Evolutionary conservation across 2,888 invertebrate species (phyloP).

Genomic region (Thelaira solivaga): DNA sequence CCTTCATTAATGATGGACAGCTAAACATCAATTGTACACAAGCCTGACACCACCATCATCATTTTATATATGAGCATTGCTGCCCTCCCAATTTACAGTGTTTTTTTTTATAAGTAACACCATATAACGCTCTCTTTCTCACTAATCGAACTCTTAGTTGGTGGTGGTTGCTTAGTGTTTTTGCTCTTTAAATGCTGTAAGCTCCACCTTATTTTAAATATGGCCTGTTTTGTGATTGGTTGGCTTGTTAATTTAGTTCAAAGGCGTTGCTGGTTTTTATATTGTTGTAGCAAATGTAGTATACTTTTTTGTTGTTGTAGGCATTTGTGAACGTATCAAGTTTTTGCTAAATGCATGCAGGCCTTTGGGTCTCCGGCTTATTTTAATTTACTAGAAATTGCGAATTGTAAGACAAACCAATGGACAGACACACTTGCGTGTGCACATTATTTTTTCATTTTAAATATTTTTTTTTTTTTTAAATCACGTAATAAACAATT

Average conservation of each 20-base stretch:
- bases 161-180: not conserved
- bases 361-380: conserved; percentile 21
- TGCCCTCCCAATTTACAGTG: conserved; percentile 20
- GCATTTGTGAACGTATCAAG: conserved; percentile 42
- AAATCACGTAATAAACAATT: conserved; percentile 15
- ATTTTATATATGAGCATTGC: conserved; percentile 21
- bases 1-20: conserved; percentile 58
- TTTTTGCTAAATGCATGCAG: conserved; percentile 32
- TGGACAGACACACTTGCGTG: conserved; percentile 37
- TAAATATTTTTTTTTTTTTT: not conserved
- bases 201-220: conserved; percentile 72
- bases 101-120: too few relatives aligned
- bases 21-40: conserved; percentile 53
- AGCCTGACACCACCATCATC: conserved; percentile 44
- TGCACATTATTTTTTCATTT: conserved; percentile 19
- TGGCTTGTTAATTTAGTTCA: conserved; percentile 15
- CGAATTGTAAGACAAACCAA: not conserved
- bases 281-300: not conserved
- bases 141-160: not conserved
- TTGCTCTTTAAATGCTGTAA: conserved; percentile 43
- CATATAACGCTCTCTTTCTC: conserved; percentile 12
- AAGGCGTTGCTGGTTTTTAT: conserved; percentile 65
- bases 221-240: conserved; percentile 72
- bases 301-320: conserved; percentile 31
- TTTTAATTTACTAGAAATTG: conserved; percentile 15